These are phyloP conservation scores for Daphoenositta chrysoptera DNA, from an alignment of 2,113 vertebrate genomes.

Conservation along the genomic window DNA sequence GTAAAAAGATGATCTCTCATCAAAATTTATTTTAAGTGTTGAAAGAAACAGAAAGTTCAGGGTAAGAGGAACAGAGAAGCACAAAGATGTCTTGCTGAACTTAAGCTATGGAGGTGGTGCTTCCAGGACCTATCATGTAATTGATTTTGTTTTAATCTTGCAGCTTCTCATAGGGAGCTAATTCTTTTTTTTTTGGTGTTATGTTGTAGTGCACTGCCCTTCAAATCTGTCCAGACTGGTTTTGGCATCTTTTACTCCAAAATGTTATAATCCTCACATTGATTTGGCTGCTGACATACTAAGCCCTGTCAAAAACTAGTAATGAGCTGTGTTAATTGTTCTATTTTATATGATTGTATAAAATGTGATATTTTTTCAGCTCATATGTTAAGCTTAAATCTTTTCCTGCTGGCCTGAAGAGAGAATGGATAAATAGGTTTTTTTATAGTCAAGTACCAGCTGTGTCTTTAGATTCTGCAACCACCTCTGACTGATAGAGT, in stretches of 20 bases:
- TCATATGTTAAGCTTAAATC: not conserved
- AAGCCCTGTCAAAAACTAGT: not conserved
- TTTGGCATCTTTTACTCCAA: not conserved
- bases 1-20: not conserved
- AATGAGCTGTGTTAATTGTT: not conserved
- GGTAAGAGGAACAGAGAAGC: not conserved
- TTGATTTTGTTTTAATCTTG: not conserved
- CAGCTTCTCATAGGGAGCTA: not conserved
- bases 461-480: not conserved
- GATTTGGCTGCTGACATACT: not conserved
- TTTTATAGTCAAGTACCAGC: not conserved
- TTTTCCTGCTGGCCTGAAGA: not conserved
- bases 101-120: not conserved
- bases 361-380: not conserved
- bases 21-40: not conserved
- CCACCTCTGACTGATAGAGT: not conserved
- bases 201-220: not conserved
- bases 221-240: not conserved
- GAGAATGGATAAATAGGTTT: not conserved
- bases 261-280: not conserved
- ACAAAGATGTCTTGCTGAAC: not conserved
- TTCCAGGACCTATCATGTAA: not conserved
- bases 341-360: not conserved
- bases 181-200: not conserved
- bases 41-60: not conserved